A percentile compares a stretch with the other conserved stretches of the same genome.
These are phyloP conservation scores for Solenopsis fugax DNA, from an alignment of 1,140 invertebrate species.

Conservation along the genomic window DNA sequence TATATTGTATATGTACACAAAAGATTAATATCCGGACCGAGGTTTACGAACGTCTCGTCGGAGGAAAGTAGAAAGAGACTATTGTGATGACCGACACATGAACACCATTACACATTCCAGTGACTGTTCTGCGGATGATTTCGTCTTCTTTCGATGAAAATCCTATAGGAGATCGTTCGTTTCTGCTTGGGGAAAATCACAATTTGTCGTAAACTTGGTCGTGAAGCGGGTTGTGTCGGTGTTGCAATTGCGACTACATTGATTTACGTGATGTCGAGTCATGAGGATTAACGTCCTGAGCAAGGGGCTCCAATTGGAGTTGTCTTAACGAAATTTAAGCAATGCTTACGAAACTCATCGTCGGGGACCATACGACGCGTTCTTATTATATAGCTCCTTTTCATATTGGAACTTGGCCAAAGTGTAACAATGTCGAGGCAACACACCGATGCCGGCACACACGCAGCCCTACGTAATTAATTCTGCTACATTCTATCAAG, in stretches of 20 bases:
- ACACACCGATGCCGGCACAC: constrained; percentile 53
- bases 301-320: background rate
- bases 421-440: constrained; percentile 9
- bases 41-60: constrained; percentile 14
- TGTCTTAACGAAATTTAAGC: constrained; percentile 24
- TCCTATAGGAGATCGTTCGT: constrained; percentile 23
- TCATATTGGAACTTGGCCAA: constrained; percentile 1
- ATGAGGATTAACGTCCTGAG: background rate
- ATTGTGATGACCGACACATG: constrained; percentile 19
- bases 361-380: constrained; percentile 43
- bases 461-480: constrained; percentile 61
- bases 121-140: constrained; percentile 11
- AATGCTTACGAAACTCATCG: constrained; percentile 44
- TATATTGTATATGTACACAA: constrained; percentile 16
- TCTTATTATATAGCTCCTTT: background rate
- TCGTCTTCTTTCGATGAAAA: constrained; percentile 13
- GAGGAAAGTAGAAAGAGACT: constrained; percentile 61
- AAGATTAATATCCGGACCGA: constrained; percentile 52
- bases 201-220: constrained; percentile 42
- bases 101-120: constrained; percentile 50
- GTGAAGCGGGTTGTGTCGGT: constrained; percentile 52
- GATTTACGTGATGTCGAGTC: background rate
- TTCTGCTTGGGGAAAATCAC: constrained; percentile 57
- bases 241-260: constrained; percentile 29
- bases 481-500: constrained; percentile 66